Percentiles rank a stretch among this genome's conserved stretches.
Evolutionary conservation across 2,113 vertebrate genomes (phyloP).

Genomic region (Tyto alba): DNA sequence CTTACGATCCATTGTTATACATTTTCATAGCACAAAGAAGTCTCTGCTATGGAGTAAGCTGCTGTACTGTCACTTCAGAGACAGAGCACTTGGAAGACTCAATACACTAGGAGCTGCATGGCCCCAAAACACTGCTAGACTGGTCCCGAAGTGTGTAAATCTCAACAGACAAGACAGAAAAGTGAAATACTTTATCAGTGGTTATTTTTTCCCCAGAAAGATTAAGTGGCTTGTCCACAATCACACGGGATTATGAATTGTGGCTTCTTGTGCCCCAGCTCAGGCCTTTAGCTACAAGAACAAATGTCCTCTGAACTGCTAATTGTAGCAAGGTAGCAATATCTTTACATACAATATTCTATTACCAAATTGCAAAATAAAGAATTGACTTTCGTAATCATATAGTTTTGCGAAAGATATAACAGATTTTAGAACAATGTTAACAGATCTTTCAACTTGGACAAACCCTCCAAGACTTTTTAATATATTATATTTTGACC

Average conservation of each 20-base stretch:
- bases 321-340: background rate
- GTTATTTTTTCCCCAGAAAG: background rate
- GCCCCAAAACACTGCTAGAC: background rate
- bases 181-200: background rate
- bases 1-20: fast-evolving
- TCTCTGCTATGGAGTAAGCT: background rate
- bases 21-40: background rate
- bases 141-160: background rate
- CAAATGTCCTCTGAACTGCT: background rate
- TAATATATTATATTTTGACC: background rate
- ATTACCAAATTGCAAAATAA: background rate
- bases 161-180: background rate
- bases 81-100: background rate
- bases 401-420: background rate
- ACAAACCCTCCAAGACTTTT: background rate
- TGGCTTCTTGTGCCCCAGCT: background rate
- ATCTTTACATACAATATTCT: background rate
- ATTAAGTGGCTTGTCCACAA: background rate
- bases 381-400: background rate
- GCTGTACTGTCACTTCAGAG: background rate
- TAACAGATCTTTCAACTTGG: background rate
- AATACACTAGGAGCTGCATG: background rate
- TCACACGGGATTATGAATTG: background rate
- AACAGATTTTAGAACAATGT: background rate
- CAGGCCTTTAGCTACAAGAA: background rate